Evolutionary conservation across 1,140 invertebrate genomes (phyloP).

Genomic region (Drosophila ambigua): DNA sequence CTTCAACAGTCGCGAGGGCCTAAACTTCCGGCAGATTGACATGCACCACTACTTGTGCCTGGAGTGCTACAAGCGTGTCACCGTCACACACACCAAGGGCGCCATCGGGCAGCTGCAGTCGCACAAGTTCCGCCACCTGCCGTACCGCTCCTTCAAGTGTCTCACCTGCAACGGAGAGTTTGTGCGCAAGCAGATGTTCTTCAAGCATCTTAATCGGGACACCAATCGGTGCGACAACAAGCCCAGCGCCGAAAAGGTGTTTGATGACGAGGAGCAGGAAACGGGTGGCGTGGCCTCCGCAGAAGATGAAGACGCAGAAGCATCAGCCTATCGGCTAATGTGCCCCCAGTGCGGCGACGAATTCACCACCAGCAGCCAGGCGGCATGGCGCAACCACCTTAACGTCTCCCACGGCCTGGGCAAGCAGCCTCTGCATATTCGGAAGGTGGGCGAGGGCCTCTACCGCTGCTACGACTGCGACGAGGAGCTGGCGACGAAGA

Average conservation of each 20-base stretch:
- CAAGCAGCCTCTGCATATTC: slow-evolving; percentile 58
- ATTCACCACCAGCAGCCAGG: slow-evolving; percentile 51
- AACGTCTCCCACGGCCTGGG: slow-evolving; percentile 60
- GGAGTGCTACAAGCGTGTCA: slow-evolving; percentile 79
- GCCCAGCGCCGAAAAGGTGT: slow-evolving; percentile 12
- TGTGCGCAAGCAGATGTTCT: slow-evolving; percentile 82
- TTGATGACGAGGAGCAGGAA: slow-evolving; percentile 34
- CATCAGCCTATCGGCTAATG: slow-evolving; percentile 45
- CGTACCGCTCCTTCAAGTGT: slow-evolving; percentile 78
- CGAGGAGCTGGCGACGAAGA: slow-evolving; percentile 62
- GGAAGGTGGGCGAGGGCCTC: slow-evolving; percentile 50
- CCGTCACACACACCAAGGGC: slow-evolving; percentile 78
- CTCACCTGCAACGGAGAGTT: slow-evolving; percentile 69
- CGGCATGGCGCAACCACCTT: slow-evolving; percentile 68
- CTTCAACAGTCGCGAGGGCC: slow-evolving; percentile 67
- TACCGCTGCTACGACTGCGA: slow-evolving; percentile 70
- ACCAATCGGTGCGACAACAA: slow-evolving; percentile 73
- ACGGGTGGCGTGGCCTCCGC: neutral
- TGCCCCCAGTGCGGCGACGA: slow-evolving; percentile 74
- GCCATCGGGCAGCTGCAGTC: slow-evolving; percentile 79
- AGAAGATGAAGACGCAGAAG: slow-evolving; percentile 8
- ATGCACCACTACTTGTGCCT: slow-evolving; percentile 77
- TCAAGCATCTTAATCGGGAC: slow-evolving; percentile 73
- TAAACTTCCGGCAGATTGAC: slow-evolving; percentile 78
- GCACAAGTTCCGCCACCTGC: slow-evolving; percentile 78